Conservation (phyloP, 2,797 vertebrate genomes). For the Cyprinella venusta region DNA sequence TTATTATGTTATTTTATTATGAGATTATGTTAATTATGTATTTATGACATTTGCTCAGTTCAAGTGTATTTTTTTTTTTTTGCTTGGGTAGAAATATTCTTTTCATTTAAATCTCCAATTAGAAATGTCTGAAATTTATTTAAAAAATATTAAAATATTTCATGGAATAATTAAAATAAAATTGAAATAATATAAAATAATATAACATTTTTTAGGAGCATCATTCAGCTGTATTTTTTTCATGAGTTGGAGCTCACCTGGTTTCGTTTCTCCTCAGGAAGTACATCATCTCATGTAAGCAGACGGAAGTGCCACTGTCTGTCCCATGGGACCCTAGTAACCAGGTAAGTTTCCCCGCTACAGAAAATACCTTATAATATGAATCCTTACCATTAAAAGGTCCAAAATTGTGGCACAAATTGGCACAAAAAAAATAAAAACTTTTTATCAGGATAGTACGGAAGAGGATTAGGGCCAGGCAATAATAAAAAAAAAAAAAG, state of each 20-base stretch:
- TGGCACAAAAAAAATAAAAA: too few relatives aligned
- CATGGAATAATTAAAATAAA: background rate
- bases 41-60: background rate
- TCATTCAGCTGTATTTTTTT: constrained; percentile 6
- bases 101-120: background rate
- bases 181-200: background rate
- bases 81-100: background rate
- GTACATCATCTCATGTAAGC: constrained; percentile 89
- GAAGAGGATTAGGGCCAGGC: too few relatives aligned
- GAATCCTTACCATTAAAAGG: background rate
- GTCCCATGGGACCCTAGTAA: constrained; percentile 94
- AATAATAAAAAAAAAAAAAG: too few relatives aligned
- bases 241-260: background rate
- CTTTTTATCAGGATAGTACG: too few relatives aligned
- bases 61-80: background rate
- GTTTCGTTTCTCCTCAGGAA: constrained; percentile 77
- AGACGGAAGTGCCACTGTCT: constrained; percentile 86
- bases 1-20: background rate
- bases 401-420: background rate
- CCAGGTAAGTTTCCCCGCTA: constrained; percentile 80
- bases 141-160: background rate
- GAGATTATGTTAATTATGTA: too few relatives aligned
- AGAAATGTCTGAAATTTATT: background rate
- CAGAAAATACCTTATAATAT: background rate
- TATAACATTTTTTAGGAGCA: background rate